Conservation (phyloP, 2,888 invertebrate species). For the Cheilosia vulpina region DNA sequence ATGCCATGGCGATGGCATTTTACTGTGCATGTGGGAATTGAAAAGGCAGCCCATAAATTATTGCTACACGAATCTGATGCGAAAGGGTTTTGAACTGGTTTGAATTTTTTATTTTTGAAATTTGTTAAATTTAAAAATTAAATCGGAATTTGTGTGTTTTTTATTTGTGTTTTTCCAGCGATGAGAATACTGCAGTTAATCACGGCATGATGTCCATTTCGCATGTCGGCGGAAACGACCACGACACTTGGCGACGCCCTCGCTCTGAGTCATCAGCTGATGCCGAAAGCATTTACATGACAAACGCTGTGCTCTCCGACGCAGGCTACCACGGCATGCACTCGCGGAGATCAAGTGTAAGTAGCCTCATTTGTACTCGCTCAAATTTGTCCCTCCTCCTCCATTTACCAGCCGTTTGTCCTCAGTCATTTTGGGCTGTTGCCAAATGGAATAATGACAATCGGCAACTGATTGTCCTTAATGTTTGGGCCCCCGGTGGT, state of each 20-base stretch:
- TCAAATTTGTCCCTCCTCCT: not conserved
- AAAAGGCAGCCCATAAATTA: not conserved
- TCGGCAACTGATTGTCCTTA: slow-evolving; percentile 52
- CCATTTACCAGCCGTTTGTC: not conserved
- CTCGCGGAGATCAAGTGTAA: slow-evolving; percentile 83
- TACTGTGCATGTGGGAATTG: slow-evolving; percentile 40
- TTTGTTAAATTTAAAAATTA: slow-evolving; percentile 3
- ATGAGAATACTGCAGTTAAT: slow-evolving; percentile 89
- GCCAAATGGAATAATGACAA: slow-evolving; percentile 66
- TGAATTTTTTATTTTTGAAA: not conserved
- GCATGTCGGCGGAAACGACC: slow-evolving; percentile 85
- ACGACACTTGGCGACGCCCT: slow-evolving; percentile 88
- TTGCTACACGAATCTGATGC: slow-evolving; percentile 29
- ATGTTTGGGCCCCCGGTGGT: slow-evolving; percentile 28
- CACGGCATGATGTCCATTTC: slow-evolving; percentile 83
- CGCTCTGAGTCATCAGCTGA: slow-evolving; percentile 92
- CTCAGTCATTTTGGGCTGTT: slow-evolving; percentile 43
- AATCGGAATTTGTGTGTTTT: slow-evolving; percentile 1
- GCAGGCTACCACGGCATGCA: slow-evolving; percentile 82
- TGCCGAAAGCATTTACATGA: slow-evolving; percentile 88
- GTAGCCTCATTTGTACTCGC: slow-evolving; percentile 74
- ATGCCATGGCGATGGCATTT: slow-evolving; percentile 38
- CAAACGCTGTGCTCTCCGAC: slow-evolving; percentile 82
- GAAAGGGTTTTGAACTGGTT: slow-evolving; percentile 5
- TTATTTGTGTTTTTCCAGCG: slow-evolving; percentile 85